Evolutionary conservation across 2,113 vertebrate species (phyloP).

Genomic region (Tautogolabrus adspersus): DNA sequence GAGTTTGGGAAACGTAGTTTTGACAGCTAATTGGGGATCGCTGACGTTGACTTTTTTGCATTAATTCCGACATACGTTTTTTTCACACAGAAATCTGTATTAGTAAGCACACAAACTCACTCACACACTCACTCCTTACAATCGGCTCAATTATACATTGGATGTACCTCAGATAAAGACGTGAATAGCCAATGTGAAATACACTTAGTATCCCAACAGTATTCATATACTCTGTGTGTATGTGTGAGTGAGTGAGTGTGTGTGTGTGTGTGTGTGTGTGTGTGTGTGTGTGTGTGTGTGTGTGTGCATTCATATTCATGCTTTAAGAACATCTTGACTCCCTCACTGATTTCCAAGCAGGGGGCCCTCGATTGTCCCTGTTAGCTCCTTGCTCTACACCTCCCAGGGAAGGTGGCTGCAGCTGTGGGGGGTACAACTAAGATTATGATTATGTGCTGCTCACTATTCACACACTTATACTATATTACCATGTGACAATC

Average conservation of each 20-base stretch:
- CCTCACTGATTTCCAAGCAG: constrained; percentile 43
- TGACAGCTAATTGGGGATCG: constrained; percentile 28
- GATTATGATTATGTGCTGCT: constrained; percentile 42
- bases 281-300: constrained; percentile 20
- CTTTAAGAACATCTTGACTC: constrained; percentile 41
- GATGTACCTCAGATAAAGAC: constrained; percentile 65
- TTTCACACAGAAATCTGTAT: neutral
- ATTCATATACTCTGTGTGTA: constrained; percentile 42
- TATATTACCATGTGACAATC: constrained; percentile 32
- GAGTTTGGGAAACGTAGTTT: neutral
- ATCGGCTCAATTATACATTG: constrained; percentile 52
- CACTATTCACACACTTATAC: constrained; percentile 47
- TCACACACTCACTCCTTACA: neutral
- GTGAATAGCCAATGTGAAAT: constrained; percentile 42
- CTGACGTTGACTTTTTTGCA: neutral
- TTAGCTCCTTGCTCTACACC: constrained; percentile 37
- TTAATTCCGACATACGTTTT: neutral
- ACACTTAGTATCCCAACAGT: constrained; percentile 48
- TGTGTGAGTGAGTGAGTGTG: constrained; percentile 10
- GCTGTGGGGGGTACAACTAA: constrained; percentile 9
- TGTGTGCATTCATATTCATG: constrained; percentile 2
- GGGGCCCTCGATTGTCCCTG: neutral
- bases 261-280: constrained; percentile 10
- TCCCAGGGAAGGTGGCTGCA: constrained; percentile 23
- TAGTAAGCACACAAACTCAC: neutral